Evolutionary conservation across 2,797 vertebrate genomes (phyloP).

Genomic region (Acestrorhynchus altus): DNA sequence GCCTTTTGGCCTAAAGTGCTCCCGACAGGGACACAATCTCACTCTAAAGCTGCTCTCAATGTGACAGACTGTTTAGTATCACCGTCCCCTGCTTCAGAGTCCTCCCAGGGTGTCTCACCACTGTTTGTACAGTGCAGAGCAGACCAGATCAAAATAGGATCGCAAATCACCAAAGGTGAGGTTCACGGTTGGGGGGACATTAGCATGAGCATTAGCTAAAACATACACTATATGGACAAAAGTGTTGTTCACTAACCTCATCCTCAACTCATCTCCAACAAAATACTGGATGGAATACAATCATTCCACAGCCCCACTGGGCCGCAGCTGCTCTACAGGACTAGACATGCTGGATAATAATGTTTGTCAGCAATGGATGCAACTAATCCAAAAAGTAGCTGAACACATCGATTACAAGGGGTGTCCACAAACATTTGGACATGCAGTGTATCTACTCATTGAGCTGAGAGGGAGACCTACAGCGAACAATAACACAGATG

Average conservation of each 20-base stretch:
- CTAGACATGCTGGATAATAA: too few relatives aligned
- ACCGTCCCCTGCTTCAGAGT: slow-evolving; percentile 63
- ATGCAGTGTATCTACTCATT: not conserved
- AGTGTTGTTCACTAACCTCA: too few relatives aligned
- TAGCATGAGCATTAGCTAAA: too few relatives aligned
- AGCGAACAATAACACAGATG: not conserved
- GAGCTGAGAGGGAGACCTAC: slow-evolving; percentile 9
- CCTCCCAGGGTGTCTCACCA: slow-evolving; percentile 48
- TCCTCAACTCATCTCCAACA: too few relatives aligned
- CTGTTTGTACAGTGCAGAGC: slow-evolving; percentile 27
- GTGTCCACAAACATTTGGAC: too few relatives aligned
- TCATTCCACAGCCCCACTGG: too few relatives aligned
- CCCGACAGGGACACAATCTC: slow-evolving; percentile 58
- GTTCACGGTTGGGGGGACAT: slow-evolving; percentile 48
- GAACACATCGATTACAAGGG: too few relatives aligned
- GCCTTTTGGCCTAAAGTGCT: slow-evolving; percentile 61
- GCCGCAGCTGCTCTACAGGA: too few relatives aligned
- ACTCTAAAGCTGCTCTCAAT: slow-evolving; percentile 53
- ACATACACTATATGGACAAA: too few relatives aligned
- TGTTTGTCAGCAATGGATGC: too few relatives aligned
- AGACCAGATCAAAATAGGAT: slow-evolving; percentile 45
- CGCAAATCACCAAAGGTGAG: slow-evolving; percentile 40
- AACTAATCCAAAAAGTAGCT: too few relatives aligned
- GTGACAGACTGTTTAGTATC: slow-evolving; percentile 57
- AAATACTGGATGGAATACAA: too few relatives aligned